Evolutionary conservation across 2,888 invertebrate genomes (phyloP), one percentile per base, ranked within the genome.

Genomic region (Netelia fuscicornis): DNA sequence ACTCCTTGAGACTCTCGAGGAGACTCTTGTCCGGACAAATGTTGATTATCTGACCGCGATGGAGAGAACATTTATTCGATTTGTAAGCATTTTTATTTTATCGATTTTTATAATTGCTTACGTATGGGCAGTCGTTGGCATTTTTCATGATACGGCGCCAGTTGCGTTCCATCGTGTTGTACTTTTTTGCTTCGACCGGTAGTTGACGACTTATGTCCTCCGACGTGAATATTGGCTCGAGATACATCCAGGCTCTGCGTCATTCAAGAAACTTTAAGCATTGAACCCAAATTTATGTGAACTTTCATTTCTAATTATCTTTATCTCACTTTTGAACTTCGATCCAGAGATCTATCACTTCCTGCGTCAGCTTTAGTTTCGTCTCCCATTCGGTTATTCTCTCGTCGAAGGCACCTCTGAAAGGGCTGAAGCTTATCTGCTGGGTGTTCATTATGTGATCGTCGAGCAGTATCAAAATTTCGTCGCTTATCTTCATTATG

Each of bases 201-300:
- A 98, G 94, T 92, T 97, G 97, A 0, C 96, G 95, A 70, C 96
- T 96, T 83, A 98, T 97, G 91, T 97, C 97, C 88, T 97, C 97
- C 5, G 97, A 97, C 0, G 96, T 96, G 92, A 98, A 97, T 89
- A 98, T 97, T 0, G 97, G 97, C 91, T 97, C 97, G 90, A 98
- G 92, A 89, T 97, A 97, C 95, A 97, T 96, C 97, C 97, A 98
- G 85, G 96, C 95, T 87, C 97, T 96, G 86, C 3, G 88, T 42
- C n/a, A 13, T 48, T 68, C 5, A 23, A 3, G 10, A 10, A 10
- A 54, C 30, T 25, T 86, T 83, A 44, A 60, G 58, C 65, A 83
- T n/a, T 48, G 2, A 10, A n/a, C 13, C 13, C 11, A 48, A 13
- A 67, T 17, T 13, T 1, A 56, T 25, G 2, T 23, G 10, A 23